phyloP scores from a whole-genome alignment of 2,888 invertebrate species.

The Leptura quadrifasciata region DNA sequence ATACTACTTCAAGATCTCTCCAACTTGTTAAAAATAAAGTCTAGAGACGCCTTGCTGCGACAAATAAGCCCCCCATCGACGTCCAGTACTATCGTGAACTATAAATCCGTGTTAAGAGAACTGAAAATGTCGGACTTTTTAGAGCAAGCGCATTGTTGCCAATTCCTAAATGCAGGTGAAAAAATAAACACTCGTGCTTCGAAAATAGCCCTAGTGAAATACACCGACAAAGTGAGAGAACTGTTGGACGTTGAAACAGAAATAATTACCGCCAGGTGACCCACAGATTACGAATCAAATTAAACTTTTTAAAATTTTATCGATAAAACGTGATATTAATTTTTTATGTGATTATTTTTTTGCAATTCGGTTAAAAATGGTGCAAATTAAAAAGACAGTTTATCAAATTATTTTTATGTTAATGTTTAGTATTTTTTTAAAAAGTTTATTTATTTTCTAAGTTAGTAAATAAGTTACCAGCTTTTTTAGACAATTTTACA shows the following conservation, averaged over 20 bases:
- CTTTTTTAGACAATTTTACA: slow-evolving; percentile 65
- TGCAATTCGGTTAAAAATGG: slow-evolving; percentile 53
- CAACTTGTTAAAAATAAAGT: slow-evolving; percentile 85
- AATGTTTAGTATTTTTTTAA: slow-evolving; percentile 49
- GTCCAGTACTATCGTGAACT: slow-evolving; percentile 55
- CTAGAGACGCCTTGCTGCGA: slow-evolving; percentile 85
- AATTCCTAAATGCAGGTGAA: slow-evolving; percentile 85
- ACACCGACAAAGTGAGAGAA: slow-evolving; percentile 89
- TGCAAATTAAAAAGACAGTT: slow-evolving; percentile 42
- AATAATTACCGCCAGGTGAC: slow-evolving; percentile 78
- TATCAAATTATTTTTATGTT: slow-evolving; percentile 48
- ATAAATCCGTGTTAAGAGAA: slow-evolving; percentile 77
- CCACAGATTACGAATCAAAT: slow-evolving; percentile 40
- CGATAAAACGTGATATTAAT: slow-evolving; percentile 53
- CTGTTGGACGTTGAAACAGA: slow-evolving; percentile 88
- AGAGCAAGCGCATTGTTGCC: slow-evolving; percentile 87
- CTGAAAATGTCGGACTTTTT: slow-evolving; percentile 87
- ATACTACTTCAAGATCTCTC: slow-evolving; percentile 88
- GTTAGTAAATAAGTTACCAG: slow-evolving; percentile 62
- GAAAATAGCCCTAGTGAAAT: slow-evolving; percentile 87
- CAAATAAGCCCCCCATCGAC: slow-evolving; percentile 81
- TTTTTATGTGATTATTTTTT: slow-evolving; percentile 57
- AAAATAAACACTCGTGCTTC: slow-evolving; percentile 87
- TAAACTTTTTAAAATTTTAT: slow-evolving; percentile 37
- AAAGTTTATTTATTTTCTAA: slow-evolving; percentile 56